phyloP scores from a whole-genome alignment of 2,113 vertebrate species.

The Rhombomys opimus region DNA sequence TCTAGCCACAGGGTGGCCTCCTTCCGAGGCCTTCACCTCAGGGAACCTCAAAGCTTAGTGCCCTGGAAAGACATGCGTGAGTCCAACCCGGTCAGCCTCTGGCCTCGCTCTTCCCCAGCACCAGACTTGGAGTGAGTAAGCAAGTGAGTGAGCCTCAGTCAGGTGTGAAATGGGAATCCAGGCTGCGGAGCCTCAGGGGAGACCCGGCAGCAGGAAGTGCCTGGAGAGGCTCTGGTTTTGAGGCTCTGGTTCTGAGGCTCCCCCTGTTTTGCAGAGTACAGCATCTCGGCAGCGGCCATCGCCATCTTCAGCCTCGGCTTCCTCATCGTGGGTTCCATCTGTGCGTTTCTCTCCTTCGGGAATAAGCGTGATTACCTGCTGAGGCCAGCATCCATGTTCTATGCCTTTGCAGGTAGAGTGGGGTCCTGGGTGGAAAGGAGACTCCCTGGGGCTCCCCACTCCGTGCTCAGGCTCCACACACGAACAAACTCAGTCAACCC shows the following conservation, averaged over 20 bases:
- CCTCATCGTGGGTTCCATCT: constrained; percentile 92
- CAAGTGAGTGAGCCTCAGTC: background rate
- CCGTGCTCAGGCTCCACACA: background rate
- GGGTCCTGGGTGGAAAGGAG: accelerated
- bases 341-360: constrained; percentile 89
- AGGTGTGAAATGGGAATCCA: accelerated
- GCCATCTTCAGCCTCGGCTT: constrained; percentile 95
- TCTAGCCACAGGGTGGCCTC: background rate
- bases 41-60: too few species aligned
- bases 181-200: accelerated
- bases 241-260: background rate
- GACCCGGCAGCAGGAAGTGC: accelerated
- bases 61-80: background rate
- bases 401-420: constrained; percentile 92
- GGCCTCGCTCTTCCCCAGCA: background rate
- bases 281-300: constrained; percentile 98
- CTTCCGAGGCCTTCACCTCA: background rate
- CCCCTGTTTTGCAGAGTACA: constrained; percentile 91
- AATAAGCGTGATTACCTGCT: constrained; percentile 94
- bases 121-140: accelerated
- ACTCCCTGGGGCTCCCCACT: accelerated
- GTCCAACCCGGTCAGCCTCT: accelerated
- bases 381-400: constrained; percentile 97
- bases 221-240: background rate
- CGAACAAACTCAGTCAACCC: background rate